Evolutionary conservation across 2,113 vertebrate species (phyloP).

Genomic region (Alligator mississippiensis): DNA sequence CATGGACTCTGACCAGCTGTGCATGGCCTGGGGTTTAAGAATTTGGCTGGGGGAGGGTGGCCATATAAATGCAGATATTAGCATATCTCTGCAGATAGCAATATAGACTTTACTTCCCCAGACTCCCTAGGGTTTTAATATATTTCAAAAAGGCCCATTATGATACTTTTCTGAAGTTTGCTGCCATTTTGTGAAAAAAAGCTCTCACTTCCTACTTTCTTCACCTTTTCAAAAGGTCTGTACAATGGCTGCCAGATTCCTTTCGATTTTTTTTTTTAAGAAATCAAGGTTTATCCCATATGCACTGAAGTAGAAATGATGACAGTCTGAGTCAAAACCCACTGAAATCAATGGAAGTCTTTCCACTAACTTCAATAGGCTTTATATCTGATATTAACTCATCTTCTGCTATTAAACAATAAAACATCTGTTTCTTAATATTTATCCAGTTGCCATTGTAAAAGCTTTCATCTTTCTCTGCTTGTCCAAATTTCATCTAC

Average conservation of each 20-base stretch:
- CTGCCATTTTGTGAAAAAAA: neutral
- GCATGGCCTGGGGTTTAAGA: too few species aligned
- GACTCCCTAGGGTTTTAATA: too few species aligned
- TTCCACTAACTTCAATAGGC: neutral
- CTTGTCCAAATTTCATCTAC: constrained; percentile 34
- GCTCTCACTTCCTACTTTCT: neutral
- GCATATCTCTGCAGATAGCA: too few species aligned
- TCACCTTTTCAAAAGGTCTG: neutral
- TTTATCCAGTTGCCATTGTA: neutral
- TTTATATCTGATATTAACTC: neutral
- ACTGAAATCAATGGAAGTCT: neutral
- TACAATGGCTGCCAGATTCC: neutral
- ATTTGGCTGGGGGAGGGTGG: too few species aligned
- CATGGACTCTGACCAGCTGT: too few species aligned
- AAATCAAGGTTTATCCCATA: neutral
- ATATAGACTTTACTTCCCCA: too few species aligned
- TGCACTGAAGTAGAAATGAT: neutral
- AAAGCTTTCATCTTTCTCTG: constrained; percentile 7
- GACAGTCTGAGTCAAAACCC: neutral
- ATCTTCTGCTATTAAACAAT: constrained; percentile 18
- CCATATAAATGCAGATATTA: too few species aligned
- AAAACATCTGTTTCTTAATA: constrained; percentile 52
- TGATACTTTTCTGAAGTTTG: too few species aligned
- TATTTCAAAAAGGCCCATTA: too few species aligned
- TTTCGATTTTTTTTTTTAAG: neutral